Base-by-base conservation (phyloP, 2,888 invertebrate species). In the Drosophila tripunctata region DNA sequence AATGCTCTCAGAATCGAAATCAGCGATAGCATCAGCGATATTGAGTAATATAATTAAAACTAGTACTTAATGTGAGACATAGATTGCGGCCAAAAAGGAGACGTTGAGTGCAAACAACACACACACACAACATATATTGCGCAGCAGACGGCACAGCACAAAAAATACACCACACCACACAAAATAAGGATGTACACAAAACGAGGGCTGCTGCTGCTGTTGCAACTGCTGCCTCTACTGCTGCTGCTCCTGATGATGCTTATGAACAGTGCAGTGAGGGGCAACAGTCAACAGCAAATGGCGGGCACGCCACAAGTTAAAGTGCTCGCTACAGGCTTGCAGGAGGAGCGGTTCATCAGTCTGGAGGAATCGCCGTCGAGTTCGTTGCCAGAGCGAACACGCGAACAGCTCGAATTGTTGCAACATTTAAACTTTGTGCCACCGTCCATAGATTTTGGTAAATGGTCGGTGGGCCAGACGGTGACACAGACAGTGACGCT, bases 401-500 rank as follows among this genome's bases (percentile, higher is more conserved):
- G 58, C 15, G 87, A 85, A 27, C 68, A 79, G 62, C 67, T 70
- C 8, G 90, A 91, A 48, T 60, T 91, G 58, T 69, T 89, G 65
- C 75, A 81, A 27, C 89, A 90, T 64, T 72, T 92, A 45, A 86
- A 86, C 30, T 92, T 93, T 88, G 88, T 90, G 74, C 94, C 94
- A 68, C 83, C 92, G 45, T 88, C 91, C 76, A 91, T 94, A 76
- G 86, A 89, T 73, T 93, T 94, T 91, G 93, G 94, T 27, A 91
- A 91, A 71, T 92, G 96, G 92, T 94, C 96, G 89, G 94, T 98
- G 89, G 98, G 98, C 69, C 94, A 96, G 90, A 96, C 98, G 72
- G 95, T 96, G 89, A 94, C 96, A 91, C 95, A 96, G 92, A 94
- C 94, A 89, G 98, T 98, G 75, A 96, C 95, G 81, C 93, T 99